phyloP scores from a whole-genome alignment of 2,888 invertebrate genomes.

The Mimachlamys varia region DNA sequence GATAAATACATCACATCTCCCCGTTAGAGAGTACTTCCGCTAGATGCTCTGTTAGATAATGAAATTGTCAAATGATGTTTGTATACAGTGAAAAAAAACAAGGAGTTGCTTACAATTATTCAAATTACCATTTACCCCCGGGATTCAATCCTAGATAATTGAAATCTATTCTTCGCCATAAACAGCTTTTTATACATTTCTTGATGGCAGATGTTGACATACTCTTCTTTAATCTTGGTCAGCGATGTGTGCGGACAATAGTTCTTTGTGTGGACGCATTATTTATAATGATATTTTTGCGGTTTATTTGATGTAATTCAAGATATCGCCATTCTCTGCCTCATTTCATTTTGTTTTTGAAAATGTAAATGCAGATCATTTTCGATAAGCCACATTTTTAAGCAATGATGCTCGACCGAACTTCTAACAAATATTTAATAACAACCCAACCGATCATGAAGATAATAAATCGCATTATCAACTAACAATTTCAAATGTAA shows the following conservation, averaged over 20 bases:
- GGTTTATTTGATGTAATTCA: not conserved
- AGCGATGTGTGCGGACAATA: not conserved
- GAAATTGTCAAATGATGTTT: not conserved
- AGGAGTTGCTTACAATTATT: not conserved
- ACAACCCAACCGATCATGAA: too few species aligned
- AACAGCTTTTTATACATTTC: not conserved
- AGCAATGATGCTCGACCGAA: too few species aligned
- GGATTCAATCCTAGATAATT: not conserved
- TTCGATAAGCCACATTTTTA: too few species aligned
- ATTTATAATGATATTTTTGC: not conserved
- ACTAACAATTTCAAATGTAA: too few species aligned
- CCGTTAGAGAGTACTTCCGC: not conserved
- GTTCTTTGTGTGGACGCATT: not conserved
- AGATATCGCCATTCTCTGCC: too few species aligned
- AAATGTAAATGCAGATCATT: too few species aligned
- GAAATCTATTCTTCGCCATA: not conserved
- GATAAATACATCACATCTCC: not conserved
- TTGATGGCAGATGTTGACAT: not conserved
- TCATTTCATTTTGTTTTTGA: too few species aligned
- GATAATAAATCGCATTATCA: too few species aligned
- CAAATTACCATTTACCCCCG: not conserved
- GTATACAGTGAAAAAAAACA: not conserved
- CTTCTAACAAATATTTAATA: too few species aligned
- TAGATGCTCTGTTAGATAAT: not conserved
- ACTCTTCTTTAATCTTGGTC: not conserved